A percentile compares a stretch with the other conserved stretches of the same genome.
These are phyloP conservation scores for Saccostrea echinata DNA, from an alignment of 1,140 invertebrate genomes.

Conservation along the genomic window DNA sequence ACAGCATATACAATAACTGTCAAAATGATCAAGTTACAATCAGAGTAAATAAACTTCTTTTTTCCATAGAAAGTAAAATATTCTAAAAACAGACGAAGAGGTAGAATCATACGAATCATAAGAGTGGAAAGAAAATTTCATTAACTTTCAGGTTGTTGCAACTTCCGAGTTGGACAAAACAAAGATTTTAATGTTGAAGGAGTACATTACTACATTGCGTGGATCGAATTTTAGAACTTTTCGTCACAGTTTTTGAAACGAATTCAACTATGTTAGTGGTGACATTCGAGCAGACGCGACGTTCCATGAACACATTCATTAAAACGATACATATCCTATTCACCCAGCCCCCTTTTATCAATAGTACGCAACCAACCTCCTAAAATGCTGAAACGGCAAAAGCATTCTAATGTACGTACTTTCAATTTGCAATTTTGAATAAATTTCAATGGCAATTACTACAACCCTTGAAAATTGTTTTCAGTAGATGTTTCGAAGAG, in stretches of 20 bases:
- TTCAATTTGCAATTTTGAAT: too few species aligned
- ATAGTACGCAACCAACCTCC: too few species aligned
- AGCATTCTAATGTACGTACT: too few species aligned
- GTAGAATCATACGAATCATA: background rate
- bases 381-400: background rate
- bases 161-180: background rate
- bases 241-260: background rate
- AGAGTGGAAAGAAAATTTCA: background rate
- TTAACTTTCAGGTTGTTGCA: background rate
- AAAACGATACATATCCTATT: too few species aligned
- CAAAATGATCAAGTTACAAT: slow-evolving; percentile 1
- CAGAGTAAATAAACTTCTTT: background rate
- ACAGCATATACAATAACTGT: background rate
- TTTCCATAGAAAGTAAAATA: background rate
- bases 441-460: too few species aligned
- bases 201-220: background rate
- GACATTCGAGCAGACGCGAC: too few species aligned
- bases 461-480: too few species aligned
- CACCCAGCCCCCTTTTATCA: too few species aligned
- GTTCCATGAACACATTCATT: too few species aligned
- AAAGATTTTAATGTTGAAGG: background rate
- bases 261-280: too few species aligned
- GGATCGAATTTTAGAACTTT: background rate
- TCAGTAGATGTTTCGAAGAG: too few species aligned
- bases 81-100: background rate